Evolutionary conservation across 2,888 invertebrate species (phyloP).

Genomic region (Eupithecia inturbata): DNA sequence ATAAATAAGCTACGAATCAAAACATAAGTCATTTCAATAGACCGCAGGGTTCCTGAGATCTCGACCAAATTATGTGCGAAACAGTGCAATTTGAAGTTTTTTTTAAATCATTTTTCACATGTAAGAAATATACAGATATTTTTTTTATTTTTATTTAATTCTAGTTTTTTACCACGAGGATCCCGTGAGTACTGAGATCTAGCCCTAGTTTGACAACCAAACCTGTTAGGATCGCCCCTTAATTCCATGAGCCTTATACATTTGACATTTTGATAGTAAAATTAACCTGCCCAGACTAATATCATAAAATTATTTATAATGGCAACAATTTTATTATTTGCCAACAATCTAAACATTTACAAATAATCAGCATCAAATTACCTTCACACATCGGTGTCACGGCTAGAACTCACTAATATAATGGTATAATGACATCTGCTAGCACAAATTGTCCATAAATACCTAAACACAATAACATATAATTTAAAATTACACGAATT

Average conservation of each 20-base stretch:
- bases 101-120: no score
- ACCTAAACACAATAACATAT: slow-evolving; percentile 38
- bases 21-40: no score
- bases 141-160: no score
- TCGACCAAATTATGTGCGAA: no score
- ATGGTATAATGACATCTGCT: slow-evolving; percentile 22
- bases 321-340: slow-evolving; percentile 7
- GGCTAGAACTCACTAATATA: slow-evolving; percentile 20
- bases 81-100: no score
- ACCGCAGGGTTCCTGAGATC: no score
- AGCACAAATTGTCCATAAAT: slow-evolving; percentile 35
- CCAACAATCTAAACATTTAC: background rate
- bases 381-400: slow-evolving; percentile 27
- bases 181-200: no score
- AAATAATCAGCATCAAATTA: slow-evolving; percentile 6
- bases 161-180: no score
- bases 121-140: no score
- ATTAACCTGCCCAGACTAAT: background rate
- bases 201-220: no score
- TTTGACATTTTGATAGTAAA: background rate
- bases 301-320: slow-evolving; percentile 1
- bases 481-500: slow-evolving; percentile 52
- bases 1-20: no score
- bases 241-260: background rate
- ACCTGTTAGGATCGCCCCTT: no score